These are phyloP conservation scores for Capra hircus DNA, from an alignment of 2,113 vertebrate genomes.

Conservation along the genomic window DNA sequence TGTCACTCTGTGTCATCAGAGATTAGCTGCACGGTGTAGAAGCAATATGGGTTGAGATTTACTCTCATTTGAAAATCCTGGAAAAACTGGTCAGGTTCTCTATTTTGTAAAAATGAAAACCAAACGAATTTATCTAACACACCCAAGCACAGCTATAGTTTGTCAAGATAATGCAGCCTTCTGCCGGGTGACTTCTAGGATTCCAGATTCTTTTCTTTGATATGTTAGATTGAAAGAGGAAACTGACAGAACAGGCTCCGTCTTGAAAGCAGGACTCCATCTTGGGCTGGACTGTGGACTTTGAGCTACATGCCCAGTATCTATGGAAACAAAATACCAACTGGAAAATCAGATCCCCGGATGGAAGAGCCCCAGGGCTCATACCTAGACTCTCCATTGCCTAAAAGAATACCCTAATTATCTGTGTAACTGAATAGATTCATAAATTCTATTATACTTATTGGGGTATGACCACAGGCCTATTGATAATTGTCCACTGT, in stretches of 20 bases:
- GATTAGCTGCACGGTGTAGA: constrained; percentile 61
- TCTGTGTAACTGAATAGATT: not conserved
- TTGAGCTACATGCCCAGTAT: not conserved
- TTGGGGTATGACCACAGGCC: not conserved
- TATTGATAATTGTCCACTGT: not conserved
- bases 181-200: not conserved
- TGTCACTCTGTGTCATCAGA: constrained; percentile 78
- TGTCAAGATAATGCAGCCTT: not conserved
- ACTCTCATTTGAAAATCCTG: constrained; percentile 41
- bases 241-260: not conserved
- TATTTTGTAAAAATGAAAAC: constrained; percentile 16
- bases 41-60: constrained; percentile 7
- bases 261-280: not conserved
- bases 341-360: not conserved
- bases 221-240: not conserved
- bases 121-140: not conserved
- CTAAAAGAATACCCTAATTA: not conserved
- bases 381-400: not conserved
- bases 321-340: not conserved
- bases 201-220: not conserved
- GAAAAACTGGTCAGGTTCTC: constrained; percentile 24
- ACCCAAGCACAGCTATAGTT: not conserved
- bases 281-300: not conserved
- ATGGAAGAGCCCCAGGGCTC: not conserved
- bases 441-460: not conserved